These are phyloP conservation scores for Lutraria rhynchaena DNA, from an alignment of 1,140 invertebrate species.

Conservation along the genomic window DNA sequence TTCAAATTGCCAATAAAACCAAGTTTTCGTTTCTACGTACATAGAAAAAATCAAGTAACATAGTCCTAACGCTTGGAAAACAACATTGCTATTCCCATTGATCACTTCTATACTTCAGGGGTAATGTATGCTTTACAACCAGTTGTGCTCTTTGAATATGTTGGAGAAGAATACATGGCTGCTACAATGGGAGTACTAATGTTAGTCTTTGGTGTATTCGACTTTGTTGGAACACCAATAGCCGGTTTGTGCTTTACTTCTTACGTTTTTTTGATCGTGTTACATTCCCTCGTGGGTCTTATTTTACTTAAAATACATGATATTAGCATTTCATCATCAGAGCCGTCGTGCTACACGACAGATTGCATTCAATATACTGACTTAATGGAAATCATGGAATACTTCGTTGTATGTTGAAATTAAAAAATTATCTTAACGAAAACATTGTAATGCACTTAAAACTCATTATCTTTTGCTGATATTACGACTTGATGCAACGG, in stretches of 20 bases:
- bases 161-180: conserved; percentile 19
- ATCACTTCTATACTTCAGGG: background rate
- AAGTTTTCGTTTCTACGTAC: no score
- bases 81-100: no score
- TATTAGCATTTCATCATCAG: background rate
- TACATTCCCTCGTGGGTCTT: background rate
- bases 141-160: conserved; percentile 8
- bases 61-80: no score
- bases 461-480: no score
- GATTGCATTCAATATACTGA: background rate
- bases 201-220: conserved; percentile 8
- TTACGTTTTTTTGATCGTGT: background rate
- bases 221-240: background rate
- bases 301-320: background rate
- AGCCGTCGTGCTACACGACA: no score
- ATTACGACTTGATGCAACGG: no score
- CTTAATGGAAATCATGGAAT: background rate
- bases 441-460: no score
- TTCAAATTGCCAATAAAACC: background rate
- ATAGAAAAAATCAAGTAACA: no score
- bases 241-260: background rate
- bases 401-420: background rate
- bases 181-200: background rate
- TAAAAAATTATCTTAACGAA: background rate
- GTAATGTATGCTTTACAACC: conserved; percentile 9